These are phyloP conservation scores for Sorex araneus DNA, from an alignment of 2,113 vertebrate species.

Conservation along the genomic window DNA sequence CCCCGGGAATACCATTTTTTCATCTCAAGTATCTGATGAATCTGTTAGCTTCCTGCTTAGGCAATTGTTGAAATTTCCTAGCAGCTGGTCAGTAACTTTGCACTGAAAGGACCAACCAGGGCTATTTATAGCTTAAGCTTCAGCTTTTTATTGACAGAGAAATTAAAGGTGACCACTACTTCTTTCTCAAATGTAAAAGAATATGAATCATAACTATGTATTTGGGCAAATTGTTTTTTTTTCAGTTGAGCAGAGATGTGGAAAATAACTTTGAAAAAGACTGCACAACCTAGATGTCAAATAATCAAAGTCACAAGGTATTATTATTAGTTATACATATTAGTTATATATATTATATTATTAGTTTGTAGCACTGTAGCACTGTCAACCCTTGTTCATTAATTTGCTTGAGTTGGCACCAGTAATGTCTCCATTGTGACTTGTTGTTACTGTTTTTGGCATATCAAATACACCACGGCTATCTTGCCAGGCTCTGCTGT, in stretches of 20 bases:
- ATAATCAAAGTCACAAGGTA: background rate
- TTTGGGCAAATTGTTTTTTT: background rate
- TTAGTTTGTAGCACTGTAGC: background rate
- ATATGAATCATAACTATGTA: background rate
- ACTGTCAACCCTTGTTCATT: too few species aligned
- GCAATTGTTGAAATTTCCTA: constrained; percentile 86
- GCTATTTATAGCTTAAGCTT: constrained; percentile 67
- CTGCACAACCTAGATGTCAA: background rate
- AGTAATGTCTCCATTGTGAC: too few species aligned
- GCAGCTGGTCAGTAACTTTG: constrained; percentile 88
- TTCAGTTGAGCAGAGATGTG: background rate
- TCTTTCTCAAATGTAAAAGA: background rate
- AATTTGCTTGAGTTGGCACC: too few species aligned
- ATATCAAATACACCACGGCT: too few species aligned
- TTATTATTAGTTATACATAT: too few species aligned
- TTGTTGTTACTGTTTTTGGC: too few species aligned
- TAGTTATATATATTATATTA: too few species aligned
- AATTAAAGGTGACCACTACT: background rate
- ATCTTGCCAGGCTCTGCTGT: too few species aligned
- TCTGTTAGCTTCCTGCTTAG: constrained; percentile 84
- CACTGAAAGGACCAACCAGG: constrained; percentile 69
- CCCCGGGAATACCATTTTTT: constrained; percentile 86
- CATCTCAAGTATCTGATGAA: constrained; percentile 90
- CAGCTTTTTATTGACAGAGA: constrained; percentile 56
- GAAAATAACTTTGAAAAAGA: background rate